Evolutionary conservation across 2,113 vertebrate species (phyloP), one percentile per base, ranked within the genome.

Genomic region (Speoplatyrhinus poulsoni): DNA sequence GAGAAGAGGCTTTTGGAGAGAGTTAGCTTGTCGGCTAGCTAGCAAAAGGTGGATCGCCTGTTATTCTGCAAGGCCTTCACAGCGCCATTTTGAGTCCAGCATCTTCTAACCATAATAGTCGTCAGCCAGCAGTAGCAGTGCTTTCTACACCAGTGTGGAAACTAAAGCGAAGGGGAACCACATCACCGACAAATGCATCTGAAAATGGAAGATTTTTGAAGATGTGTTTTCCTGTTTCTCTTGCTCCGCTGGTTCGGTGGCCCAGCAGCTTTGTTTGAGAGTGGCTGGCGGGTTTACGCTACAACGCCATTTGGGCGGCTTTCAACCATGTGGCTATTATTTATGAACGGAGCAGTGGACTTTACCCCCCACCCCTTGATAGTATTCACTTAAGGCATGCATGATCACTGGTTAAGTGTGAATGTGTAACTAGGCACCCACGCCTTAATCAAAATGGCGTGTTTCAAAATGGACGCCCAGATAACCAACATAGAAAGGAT

Each of bases 391-490:
- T 70, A 70, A 76, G 65, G 62, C 72, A 55, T 33, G 55, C 52
- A 67, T 19, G 26, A 26, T 52, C 73, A 67, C 59, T 62, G 49
- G n/a, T 33, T 61, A 69, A 62, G 19, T 70, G 58, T 77, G 75
- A 75, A 67, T 71, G 70, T 61, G 58, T 74, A 33, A 70, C 61
- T 85, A 70, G 46, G 41, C 49, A 11, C 19, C 80, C 79, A 79
- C 77, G 80, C 77, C 75, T 58, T 70, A 61, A 48, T 74, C 88
- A 91, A 91, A 92, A 93, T 92, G 91, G 91, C 90, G 91, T 87
- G 86, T 84, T 71, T 90, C 91, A 93, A 93, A 93, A 94, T 93
- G 93, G 93, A 94, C 92, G 93, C 85, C 89, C 65, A 70, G 67
- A 65, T 79, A 76, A 75, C 75, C 69, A 85, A 83, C 17, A 36